phyloP scores from a whole-genome alignment of 1,140 invertebrate species.

The Temnothorax curvispinosus region DNA sequence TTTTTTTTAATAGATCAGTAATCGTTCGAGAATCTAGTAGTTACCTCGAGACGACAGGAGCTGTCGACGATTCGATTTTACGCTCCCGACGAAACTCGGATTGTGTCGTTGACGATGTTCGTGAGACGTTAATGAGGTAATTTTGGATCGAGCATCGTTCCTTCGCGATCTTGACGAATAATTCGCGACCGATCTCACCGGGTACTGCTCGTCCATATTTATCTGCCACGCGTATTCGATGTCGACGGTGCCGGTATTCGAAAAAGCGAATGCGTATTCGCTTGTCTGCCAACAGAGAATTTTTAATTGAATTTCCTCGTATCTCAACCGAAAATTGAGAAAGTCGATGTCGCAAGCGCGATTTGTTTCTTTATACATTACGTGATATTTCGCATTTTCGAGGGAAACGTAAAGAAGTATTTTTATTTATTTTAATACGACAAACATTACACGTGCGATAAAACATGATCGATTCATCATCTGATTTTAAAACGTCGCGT shows the following conservation, averaged over 20 bases:
- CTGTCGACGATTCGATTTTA: neutral
- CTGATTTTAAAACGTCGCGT: too few species aligned
- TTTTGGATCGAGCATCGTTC: neutral
- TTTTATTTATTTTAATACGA: neutral
- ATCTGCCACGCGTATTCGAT: conserved; percentile 74
- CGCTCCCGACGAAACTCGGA: neutral
- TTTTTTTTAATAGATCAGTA: neutral
- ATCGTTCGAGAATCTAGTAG: neutral
- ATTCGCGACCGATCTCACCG: conserved; percentile 38
- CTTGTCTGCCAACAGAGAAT: conserved; percentile 60
- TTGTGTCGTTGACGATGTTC: neutral
- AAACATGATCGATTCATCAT: too few species aligned
- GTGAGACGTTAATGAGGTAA: neutral
- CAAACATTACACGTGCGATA: too few species aligned
- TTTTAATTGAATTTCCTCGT: neutral
- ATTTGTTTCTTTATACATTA: neutral
- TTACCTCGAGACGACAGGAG: neutral
- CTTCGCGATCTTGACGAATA: conserved; percentile 8
- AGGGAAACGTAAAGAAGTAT: neutral
- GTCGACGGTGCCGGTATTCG: conserved; percentile 73
- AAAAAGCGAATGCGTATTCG: conserved; percentile 63
- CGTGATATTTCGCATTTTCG: neutral
- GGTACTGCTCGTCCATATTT: conserved; percentile 75
- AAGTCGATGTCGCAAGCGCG: neutral
- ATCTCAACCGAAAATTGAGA: neutral